These are phyloP conservation scores for Pollenia amentaria DNA, from an alignment of 2,888 invertebrate genomes.

Conservation along the genomic window DNA sequence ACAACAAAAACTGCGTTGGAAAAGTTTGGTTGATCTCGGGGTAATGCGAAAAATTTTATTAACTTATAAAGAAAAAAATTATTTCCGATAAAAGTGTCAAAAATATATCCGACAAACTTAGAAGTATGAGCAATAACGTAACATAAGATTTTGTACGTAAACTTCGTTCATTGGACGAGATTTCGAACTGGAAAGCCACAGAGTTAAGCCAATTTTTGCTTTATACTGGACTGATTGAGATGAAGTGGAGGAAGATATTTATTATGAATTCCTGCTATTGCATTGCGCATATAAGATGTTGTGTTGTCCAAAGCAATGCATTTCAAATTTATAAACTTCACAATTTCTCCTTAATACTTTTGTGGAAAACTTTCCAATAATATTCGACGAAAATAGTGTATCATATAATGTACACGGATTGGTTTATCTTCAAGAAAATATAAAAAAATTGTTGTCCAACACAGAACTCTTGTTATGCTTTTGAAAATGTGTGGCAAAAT, in stretches of 20 bases:
- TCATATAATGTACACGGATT: conserved; percentile 76
- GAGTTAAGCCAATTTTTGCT: conserved; percentile 65
- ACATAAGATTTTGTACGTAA: too few species aligned
- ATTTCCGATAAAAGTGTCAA: too few species aligned
- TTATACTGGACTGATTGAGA: conserved; percentile 44
- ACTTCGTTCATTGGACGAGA: conserved; percentile 48
- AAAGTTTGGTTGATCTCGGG: conserved; percentile 54
- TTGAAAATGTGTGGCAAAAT: conserved; percentile 43
- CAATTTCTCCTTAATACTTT: conserved; percentile 70
- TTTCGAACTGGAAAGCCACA: conserved; percentile 63
- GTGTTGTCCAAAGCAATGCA: conserved; percentile 39
- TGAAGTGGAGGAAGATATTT: conserved; percentile 49
- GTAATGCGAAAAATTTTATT: conserved; percentile 63
- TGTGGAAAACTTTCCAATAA: conserved; percentile 72
- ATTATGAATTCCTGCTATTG: conserved; percentile 50
- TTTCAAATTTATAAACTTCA: conserved; percentile 64
- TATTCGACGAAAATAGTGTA: conserved; percentile 74
- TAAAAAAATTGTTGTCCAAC: conserved; percentile 59
- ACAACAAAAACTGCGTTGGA: conserved; percentile 47
- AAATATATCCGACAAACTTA: too few species aligned
- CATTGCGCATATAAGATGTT: conserved; percentile 57
- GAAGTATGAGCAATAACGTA: too few species aligned
- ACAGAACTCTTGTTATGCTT: conserved; percentile 40
- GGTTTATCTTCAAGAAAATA: conserved; percentile 72
- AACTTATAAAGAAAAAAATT: conserved; percentile 43